A percentile compares a stretch with the other conserved stretches of the same genome.
These are phyloP conservation scores for Melikaiella ostensackeni DNA, from an alignment of 2,888 invertebrate genomes.

Conservation along the genomic window DNA sequence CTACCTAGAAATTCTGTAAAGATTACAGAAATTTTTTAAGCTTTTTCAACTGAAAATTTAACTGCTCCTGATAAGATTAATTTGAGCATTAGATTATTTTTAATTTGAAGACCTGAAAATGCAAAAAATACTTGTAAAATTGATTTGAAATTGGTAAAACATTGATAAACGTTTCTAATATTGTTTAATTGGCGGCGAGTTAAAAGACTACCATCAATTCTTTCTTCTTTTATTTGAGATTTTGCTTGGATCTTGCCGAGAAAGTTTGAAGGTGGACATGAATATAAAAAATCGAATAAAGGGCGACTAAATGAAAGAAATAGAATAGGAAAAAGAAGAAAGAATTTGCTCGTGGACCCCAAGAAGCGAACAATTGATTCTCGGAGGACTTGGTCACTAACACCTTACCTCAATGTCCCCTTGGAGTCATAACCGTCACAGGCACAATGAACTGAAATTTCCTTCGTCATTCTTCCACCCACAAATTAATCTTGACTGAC, in stretches of 20 bases:
- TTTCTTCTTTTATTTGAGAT: neutral
- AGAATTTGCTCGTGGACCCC: constrained; percentile 61
- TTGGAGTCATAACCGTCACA: constrained; percentile 56
- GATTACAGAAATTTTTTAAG: too few relatives aligned
- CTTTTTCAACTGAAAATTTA: too few relatives aligned
- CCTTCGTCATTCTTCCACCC: constrained; percentile 33
- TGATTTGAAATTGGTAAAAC: too few relatives aligned
- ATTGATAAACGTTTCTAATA: neutral
- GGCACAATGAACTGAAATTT: constrained; percentile 43
- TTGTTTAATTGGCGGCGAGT: neutral
- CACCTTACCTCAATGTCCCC: constrained; percentile 51
- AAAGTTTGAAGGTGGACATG: neutral
- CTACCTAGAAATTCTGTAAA: too few relatives aligned
- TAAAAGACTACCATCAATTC: neutral
- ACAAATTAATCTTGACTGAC: constrained; percentile 37
- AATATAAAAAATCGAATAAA: constrained; percentile 6
- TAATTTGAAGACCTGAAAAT: too few relatives aligned
- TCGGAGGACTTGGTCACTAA: constrained; percentile 62
- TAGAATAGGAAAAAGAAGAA: constrained; percentile 50
- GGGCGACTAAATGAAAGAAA: constrained; percentile 48
- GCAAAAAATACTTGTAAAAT: too few relatives aligned
- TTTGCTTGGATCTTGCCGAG: neutral
- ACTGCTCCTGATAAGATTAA: too few relatives aligned
- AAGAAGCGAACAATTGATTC: constrained; percentile 68
- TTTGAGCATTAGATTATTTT: too few relatives aligned